phyloP scores from a whole-genome alignment of 2,797 vertebrate species.

The Onychomys arenicola region DNA sequence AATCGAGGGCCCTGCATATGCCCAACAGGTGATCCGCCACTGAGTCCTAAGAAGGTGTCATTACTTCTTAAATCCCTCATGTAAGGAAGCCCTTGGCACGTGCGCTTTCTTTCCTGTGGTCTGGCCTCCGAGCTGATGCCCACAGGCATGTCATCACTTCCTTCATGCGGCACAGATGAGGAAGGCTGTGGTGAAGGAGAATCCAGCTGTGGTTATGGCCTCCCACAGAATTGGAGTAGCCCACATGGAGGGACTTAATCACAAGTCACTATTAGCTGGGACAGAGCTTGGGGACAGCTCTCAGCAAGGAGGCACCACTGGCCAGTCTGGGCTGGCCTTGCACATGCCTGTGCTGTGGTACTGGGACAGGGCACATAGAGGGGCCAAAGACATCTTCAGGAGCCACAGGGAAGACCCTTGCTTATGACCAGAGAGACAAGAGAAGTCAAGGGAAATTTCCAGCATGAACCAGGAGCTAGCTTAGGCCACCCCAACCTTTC shows the following conservation, averaged over 20 bases:
- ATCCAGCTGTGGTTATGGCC: neutral
- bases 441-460: neutral
- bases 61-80: neutral
- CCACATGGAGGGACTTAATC: neutral
- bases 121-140: neutral
- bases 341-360: neutral
- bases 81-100: neutral
- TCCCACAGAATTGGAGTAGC: neutral
- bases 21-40: neutral
- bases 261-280: too few relatives aligned
- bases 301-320: neutral
- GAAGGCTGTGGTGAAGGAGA: neutral
- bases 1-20: neutral
- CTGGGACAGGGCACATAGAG: too few relatives aligned
- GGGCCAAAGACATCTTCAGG: neutral
- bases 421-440: neutral
- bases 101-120: neutral
- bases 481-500: neutral
- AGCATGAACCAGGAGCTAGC: neutral
- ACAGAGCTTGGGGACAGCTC: neutral
- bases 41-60: neutral
- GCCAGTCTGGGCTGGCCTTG: neutral
- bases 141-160: neutral
- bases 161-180: rapidly evolving
- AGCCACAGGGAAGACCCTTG: neutral